phyloP scores from a whole-genome alignment of 2,113 vertebrate species.

The Hemichromis elongatus region DNA sequence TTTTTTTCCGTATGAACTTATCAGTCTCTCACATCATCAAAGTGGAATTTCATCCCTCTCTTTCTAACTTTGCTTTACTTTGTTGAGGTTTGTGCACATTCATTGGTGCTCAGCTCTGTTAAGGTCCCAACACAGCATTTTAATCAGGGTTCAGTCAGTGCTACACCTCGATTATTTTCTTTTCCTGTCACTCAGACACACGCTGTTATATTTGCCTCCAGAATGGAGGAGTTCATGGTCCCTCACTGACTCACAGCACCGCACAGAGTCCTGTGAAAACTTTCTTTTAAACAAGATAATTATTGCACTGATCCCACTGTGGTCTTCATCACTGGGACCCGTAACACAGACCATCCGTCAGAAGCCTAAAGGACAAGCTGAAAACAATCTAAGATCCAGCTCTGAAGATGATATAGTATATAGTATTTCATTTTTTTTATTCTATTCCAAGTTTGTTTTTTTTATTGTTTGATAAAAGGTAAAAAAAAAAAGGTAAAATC shows the following conservation, averaged over 20 bases:
- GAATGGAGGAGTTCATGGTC: background rate
- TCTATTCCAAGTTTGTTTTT: no score
- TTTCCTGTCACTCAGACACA: background rate
- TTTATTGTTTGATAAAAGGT: no score
- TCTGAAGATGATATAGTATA: no score
- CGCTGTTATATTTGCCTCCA: background rate
- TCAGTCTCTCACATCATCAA: background rate
- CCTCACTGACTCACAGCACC: background rate
- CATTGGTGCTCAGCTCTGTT: background rate
- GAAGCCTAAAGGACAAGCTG: background rate
- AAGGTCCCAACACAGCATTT: background rate
- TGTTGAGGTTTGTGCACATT: background rate
- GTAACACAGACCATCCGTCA: background rate
- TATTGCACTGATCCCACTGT: background rate
- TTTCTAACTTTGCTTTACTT: background rate
- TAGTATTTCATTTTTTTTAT: no score
- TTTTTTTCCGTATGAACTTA: background rate
- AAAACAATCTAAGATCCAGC: background rate
- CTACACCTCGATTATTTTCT: background rate
- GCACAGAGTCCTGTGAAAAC: background rate
- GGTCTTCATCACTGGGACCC: no score
- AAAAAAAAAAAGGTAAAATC: no score
- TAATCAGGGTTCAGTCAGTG: background rate
- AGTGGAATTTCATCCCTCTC: background rate
- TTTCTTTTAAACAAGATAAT: background rate